Conservation (phyloP, 1,140 invertebrate genomes). For the Copidosoma floridanum region DNA sequence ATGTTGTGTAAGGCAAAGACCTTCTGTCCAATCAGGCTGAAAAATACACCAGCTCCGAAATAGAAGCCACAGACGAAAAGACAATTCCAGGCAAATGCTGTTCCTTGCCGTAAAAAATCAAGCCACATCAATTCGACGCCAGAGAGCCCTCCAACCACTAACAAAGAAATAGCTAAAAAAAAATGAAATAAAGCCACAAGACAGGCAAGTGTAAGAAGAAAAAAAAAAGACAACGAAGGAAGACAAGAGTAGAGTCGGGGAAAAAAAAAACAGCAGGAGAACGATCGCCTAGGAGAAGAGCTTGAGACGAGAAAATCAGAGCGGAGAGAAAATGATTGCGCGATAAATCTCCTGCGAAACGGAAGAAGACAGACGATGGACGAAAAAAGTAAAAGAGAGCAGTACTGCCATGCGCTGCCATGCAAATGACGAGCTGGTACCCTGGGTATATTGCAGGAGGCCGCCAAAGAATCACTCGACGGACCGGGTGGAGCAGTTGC, state of each 20-base stretch:
- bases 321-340: slow-evolving; percentile 6
- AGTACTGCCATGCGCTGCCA: slow-evolving; percentile 1
- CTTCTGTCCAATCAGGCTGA: too few relatives aligned
- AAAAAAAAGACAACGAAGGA: too few relatives aligned
- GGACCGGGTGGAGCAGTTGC: background rate
- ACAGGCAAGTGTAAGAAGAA: too few relatives aligned
- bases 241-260: background rate
- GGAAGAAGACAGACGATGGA: background rate
- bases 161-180: too few relatives aligned
- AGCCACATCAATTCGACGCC: too few relatives aligned
- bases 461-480: slow-evolving; percentile 9
- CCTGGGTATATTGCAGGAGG: background rate
- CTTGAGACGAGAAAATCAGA: background rate
- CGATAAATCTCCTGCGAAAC: slow-evolving; percentile 3
- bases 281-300: background rate
- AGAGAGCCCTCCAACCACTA: too few relatives aligned
- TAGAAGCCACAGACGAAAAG: too few relatives aligned
- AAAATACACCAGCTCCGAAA: too few relatives aligned
- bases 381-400: background rate
- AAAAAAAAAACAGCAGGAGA: background rate
- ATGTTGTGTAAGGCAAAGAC: too few relatives aligned
- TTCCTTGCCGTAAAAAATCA: too few relatives aligned
- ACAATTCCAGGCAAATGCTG: too few relatives aligned
- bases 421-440: slow-evolving; percentile 15
- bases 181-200: too few relatives aligned